Percentiles rank a stretch among this genome's conserved stretches.
Evolutionary conservation across 2,888 invertebrate genomes (phyloP).

Genomic region (Coleophora flavipennella): DNA sequence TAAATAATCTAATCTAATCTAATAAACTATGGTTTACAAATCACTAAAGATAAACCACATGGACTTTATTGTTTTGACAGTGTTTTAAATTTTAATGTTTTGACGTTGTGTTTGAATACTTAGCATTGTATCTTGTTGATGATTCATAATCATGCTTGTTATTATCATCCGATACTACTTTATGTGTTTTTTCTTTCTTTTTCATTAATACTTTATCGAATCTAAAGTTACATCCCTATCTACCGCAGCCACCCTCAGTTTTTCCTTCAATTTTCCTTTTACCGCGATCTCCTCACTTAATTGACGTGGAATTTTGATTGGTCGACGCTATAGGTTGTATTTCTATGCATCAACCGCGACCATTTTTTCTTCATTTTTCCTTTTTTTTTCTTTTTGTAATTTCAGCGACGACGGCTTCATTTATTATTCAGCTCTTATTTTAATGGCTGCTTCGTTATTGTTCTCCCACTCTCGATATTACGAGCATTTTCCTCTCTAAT

Average conservation of each 20-base stretch:
- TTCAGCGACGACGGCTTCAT: conserved; percentile 41
- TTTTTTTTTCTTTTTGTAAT: conserved; percentile 39
- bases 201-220: no score
- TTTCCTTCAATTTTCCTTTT: conserved; percentile 71
- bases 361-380: conserved; percentile 21
- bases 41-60: no score
- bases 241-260: conserved; percentile 57
- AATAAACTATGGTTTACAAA: no score
- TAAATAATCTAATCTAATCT: no score
- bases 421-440: conserved; percentile 69
- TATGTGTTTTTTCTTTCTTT: no score
- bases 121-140: no score
- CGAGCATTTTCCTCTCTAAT: conserved; percentile 52
- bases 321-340: conserved; percentile 57
- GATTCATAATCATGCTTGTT: no score
- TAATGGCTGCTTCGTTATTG: conserved; percentile 69
- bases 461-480: conserved; percentile 49
- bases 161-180: no score
- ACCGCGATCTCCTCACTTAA: conserved; percentile 67
- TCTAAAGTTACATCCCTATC: conserved; percentile 8
- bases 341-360: conserved; percentile 62
- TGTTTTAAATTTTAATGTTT: no score
- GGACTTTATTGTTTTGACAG: no score
- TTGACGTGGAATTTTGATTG: conserved; percentile 73
- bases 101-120: no score